Base-by-base conservation (phyloP, 2,888 invertebrate genomes). In the Cremastinae sp. region DNA sequence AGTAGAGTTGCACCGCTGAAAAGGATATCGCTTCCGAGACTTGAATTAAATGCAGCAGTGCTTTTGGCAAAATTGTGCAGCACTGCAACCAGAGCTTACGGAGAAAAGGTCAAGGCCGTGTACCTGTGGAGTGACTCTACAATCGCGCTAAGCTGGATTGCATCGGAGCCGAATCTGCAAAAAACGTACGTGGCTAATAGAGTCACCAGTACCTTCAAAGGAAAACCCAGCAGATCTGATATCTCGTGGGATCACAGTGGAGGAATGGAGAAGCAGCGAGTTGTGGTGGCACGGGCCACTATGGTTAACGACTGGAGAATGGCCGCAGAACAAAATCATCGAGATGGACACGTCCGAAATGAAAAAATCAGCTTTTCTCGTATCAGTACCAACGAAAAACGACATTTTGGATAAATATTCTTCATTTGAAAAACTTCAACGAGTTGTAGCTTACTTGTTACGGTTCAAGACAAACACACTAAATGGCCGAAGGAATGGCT, bases 41-140 rank as follows among this genome's bases (percentile, higher is more conserved):
- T n/a, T n/a, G n/a, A n/a, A n/a, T n/a, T n/a, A n/a, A n/a, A n/a
- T n/a, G n/a, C n/a, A n/a, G n/a, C n/a, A n/a, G n/a, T n/a, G n/a
- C n/a, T n/a, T n/a, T n/a, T n/a, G n/a, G n/a, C n/a, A n/a, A n/a
- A n/a, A n/a, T n/a, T n/a, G n/a, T n/a, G n/a, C n/a, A n/a, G n/a
- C n/a, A n/a, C n/a, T n/a, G n/a, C n/a, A n/a, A n/a, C n/a, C n/a
- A n/a, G n/a, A n/a, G n/a, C n/a, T n/a, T n/a, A n/a, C n/a, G n/a
- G n/a, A n/a, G n/a, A n/a, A n/a, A n/a, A n/a, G n/a, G n/a, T n/a
- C n/a, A n/a, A n/a, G n/a, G n/a, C n/a, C n/a, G n/a, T n/a, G n/a
- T n/a, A n/a, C n/a, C n/a, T n/a, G n/a, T 78, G 78, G 68, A 56
- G 58, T 20, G 78, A 75, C 28, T 74, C 75, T 7, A 78, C 56